Evolutionary conservation across 2,888 invertebrate genomes (phyloP).

Genomic region (Anoncus sp.): DNA sequence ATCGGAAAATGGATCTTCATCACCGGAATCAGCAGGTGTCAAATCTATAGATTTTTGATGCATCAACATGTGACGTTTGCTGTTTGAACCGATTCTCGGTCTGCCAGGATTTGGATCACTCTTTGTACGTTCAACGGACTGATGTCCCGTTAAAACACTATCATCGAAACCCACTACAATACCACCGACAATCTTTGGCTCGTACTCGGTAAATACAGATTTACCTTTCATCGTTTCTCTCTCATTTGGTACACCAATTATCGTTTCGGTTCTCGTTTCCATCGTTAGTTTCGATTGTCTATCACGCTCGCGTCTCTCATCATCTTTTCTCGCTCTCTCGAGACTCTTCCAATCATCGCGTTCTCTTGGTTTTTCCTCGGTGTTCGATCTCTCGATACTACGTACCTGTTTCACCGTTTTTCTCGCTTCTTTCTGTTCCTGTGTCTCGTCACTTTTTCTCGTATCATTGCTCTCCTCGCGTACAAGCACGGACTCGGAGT

Average conservation of each 20-base stretch:
- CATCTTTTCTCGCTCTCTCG: slow-evolving; percentile 79
- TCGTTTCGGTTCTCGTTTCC: slow-evolving; percentile 76
- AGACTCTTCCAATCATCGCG: slow-evolving; percentile 81
- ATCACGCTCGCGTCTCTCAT: slow-evolving; percentile 78
- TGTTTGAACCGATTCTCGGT: slow-evolving; percentile 89
- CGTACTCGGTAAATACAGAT: slow-evolving; percentile 86
- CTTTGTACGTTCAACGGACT: slow-evolving; percentile 92
- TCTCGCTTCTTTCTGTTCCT: slow-evolving; percentile 65
- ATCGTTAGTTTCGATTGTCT: slow-evolving; percentile 73
- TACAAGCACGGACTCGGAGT: slow-evolving; percentile 72
- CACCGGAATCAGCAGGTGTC: slow-evolving; percentile 93
- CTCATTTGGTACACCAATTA: slow-evolving; percentile 73
- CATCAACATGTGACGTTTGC: slow-evolving; percentile 91
- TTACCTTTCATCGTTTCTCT: slow-evolving; percentile 79
- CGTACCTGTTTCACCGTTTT: too few species aligned
- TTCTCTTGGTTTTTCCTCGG: slow-evolving; percentile 77
- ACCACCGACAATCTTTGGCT: slow-evolving; percentile 86
- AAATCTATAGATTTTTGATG: slow-evolving; percentile 94
- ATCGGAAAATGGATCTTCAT: slow-evolving; percentile 90
- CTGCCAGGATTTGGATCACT: slow-evolving; percentile 93
- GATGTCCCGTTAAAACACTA: slow-evolving; percentile 81
- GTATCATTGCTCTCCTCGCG: slow-evolving; percentile 65
- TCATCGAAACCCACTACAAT: slow-evolving; percentile 80
- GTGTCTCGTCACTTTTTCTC: slow-evolving; percentile 64
- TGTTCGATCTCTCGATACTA: slow-evolving; percentile 66